Conservation (phyloP, 1,140 invertebrate species). For the Brevipalpus yothersi region DNA sequence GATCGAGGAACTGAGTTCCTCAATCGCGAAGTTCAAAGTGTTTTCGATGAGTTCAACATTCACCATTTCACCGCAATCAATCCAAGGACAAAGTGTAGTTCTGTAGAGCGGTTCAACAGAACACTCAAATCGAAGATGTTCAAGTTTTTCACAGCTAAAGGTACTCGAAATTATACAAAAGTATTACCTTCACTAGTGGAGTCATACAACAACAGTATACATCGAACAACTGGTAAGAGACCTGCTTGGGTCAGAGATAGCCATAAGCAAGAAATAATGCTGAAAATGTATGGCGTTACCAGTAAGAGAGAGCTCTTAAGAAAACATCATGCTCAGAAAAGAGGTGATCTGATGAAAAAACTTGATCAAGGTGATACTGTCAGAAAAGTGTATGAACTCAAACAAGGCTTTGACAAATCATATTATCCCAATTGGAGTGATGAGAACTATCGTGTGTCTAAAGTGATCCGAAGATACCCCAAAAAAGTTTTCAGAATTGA, state of each 20-base stretch:
- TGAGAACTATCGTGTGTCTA: not conserved
- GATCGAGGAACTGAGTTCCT: conserved; percentile 7
- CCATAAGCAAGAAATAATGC: conserved; percentile 12
- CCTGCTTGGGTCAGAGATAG: conserved; percentile 17
- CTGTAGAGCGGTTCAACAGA: conserved; percentile 23
- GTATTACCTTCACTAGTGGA: conserved; percentile 17
- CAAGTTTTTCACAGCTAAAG: conserved; percentile 20
- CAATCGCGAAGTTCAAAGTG: conserved; percentile 13
- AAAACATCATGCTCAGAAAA: not conserved
- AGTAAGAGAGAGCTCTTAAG: too few species aligned
- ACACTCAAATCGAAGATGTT: conserved; percentile 24
- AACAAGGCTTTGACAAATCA: too few species aligned
- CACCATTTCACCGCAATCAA: conserved; percentile 21
- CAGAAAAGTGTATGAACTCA: too few species aligned
- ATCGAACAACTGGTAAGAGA: conserved; percentile 21
- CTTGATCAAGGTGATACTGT: not conserved
- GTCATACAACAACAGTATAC: conserved; percentile 21
- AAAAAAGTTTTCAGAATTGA: not conserved
- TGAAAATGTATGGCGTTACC: not conserved
- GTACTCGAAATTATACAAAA: conserved; percentile 20
- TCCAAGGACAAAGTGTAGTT: conserved; percentile 20
- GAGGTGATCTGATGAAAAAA: too few species aligned
- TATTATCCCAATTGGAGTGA: not conserved
- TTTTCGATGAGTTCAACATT: conserved; percentile 17
- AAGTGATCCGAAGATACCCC: not conserved